phyloP scores from a whole-genome alignment of 2,888 invertebrate genomes.

The Xylocampa areola region DNA sequence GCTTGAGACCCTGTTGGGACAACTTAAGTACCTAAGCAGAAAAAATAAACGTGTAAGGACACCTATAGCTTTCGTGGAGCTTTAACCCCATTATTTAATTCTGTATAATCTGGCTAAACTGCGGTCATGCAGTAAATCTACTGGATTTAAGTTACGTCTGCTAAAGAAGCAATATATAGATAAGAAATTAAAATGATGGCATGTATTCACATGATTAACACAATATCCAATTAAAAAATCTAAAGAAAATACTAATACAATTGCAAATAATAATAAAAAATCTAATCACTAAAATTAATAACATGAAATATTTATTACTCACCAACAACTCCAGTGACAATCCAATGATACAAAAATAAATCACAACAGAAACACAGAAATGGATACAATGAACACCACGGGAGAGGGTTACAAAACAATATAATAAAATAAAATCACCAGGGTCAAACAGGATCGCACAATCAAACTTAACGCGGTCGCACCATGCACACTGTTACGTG shows the following conservation, averaged over 20 bases:
- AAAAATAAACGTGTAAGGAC: background rate
- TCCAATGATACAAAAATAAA: constrained; percentile 81
- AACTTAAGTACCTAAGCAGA: background rate
- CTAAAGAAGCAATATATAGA: constrained; percentile 10
- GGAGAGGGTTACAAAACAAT: constrained; percentile 78
- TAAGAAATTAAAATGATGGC: background rate
- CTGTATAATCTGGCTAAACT: background rate
- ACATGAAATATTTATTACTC: constrained; percentile 62
- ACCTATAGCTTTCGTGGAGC: background rate
- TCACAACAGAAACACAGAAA: constrained; percentile 84
- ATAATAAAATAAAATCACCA: constrained; percentile 85
- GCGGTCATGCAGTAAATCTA: constrained; percentile 22
- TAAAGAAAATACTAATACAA: background rate
- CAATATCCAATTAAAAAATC: background rate
- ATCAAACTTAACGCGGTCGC: constrained; percentile 75
- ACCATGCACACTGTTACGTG: constrained; percentile 65
- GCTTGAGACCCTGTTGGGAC: background rate
- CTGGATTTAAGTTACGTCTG: constrained; percentile 4
- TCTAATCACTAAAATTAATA: constrained; percentile 9
- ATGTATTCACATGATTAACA: background rate
- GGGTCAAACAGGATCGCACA: constrained; percentile 83
- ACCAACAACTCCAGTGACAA: constrained; percentile 81
- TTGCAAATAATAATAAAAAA: constrained; percentile 1
- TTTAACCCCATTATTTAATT: background rate
- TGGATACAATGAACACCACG: constrained; percentile 77